These are phyloP conservation scores for Diploscapter pachys DNA, from an alignment of 1,140 invertebrate species.

Conservation along the genomic window DNA sequence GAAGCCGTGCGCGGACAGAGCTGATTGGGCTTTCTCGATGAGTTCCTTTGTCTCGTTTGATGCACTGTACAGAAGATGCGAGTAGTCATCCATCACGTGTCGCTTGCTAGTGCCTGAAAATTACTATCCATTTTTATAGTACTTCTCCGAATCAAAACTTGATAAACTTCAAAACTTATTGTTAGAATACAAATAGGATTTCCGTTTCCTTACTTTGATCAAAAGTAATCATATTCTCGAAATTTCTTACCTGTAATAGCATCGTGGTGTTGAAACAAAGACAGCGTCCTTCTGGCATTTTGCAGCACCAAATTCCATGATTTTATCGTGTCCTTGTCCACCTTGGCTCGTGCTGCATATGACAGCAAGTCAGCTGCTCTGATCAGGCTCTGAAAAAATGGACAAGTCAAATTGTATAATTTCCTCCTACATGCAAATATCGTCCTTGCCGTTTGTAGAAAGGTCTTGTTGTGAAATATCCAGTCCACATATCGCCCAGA, in stretches of 20 bases:
- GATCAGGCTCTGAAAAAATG: conserved; percentile 23
- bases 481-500: conserved; percentile 92
- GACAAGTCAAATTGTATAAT: background rate
- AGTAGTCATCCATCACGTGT: conserved; percentile 38
- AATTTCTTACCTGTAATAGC: conserved; percentile 76
- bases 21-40: conserved; percentile 15
- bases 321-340: too few relatives aligned
- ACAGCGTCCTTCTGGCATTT: conserved; percentile 72
- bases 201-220: too few relatives aligned
- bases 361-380: conserved; percentile 33
- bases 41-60: conserved; percentile 14
- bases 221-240: too few relatives aligned
- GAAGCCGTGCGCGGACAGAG: too few relatives aligned
- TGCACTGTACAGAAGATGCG: conserved; percentile 29
- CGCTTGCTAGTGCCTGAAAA: conserved; percentile 39
- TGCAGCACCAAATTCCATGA: conserved; percentile 62
- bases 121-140: background rate
- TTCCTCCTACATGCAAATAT: conserved; percentile 68
- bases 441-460: conserved; percentile 83
- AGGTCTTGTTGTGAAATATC: conserved; percentile 87
- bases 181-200: conserved; percentile 6
- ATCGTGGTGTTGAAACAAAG: conserved; percentile 94
- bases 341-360: too few relatives aligned
- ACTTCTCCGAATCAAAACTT: background rate
- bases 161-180: conserved; percentile 1